phyloP scores from a whole-genome alignment of 1,140 invertebrate genomes.

The Mya arenaria region DNA sequence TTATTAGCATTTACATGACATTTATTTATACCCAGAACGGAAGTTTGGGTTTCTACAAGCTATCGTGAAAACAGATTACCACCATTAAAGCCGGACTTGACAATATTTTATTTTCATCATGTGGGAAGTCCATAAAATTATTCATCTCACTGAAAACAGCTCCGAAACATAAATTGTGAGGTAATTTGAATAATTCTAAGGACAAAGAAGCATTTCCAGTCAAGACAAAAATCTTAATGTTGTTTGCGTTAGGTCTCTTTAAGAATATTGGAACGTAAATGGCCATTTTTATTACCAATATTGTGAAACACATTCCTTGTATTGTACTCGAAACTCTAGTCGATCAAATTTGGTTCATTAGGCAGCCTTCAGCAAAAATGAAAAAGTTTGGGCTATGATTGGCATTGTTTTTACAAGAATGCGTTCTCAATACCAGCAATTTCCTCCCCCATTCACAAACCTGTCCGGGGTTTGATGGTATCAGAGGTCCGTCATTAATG shows the following conservation, averaged over 20 bases:
- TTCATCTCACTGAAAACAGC: background rate
- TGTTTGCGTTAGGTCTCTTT: too few species aligned
- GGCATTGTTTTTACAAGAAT: background rate
- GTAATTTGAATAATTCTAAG: background rate
- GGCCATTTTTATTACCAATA: too few species aligned
- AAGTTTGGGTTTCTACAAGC: background rate
- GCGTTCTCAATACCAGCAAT: background rate
- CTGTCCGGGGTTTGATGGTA: background rate
- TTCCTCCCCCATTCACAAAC: background rate
- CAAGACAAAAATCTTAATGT: too few species aligned
- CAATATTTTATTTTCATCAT: background rate
- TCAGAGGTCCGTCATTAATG: background rate
- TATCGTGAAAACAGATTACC: background rate
- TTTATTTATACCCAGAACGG: background rate
- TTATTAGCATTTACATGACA: background rate
- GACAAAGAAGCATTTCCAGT: background rate
- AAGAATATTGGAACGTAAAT: too few species aligned
- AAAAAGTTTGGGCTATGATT: background rate
- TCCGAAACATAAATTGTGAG: background rate
- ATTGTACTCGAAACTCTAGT: background rate
- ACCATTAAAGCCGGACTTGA: background rate
- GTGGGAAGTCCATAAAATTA: background rate
- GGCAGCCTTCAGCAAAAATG: background rate
- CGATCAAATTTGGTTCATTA: background rate
- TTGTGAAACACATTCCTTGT: background rate